Evolutionary conservation across 2,113 vertebrate genomes (phyloP).

Genomic region (Phycodurus eques): DNA sequence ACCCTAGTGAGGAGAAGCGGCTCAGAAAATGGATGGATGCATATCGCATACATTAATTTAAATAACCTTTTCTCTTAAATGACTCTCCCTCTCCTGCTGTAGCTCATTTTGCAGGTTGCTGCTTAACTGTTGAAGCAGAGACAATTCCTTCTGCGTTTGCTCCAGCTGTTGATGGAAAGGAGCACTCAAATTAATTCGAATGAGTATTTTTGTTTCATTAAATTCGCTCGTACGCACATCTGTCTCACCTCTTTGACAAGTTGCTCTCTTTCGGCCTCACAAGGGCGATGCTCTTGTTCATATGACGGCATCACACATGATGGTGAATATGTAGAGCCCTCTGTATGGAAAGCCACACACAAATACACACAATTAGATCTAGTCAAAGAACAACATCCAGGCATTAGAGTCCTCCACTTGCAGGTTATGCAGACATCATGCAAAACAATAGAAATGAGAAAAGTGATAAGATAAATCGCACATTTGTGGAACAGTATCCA

Average conservation of each 20-base stretch:
- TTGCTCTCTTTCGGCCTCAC: constrained; percentile 72
- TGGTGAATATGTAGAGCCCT: constrained; percentile 2
- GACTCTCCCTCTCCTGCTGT: constrained; percentile 77
- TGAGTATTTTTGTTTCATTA: neutral
- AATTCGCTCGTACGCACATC: neutral
- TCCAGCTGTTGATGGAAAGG: constrained; percentile 71
- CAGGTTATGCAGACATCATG: neutral
- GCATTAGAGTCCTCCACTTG: neutral
- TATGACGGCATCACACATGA: neutral
- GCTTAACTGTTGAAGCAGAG: constrained; percentile 83
- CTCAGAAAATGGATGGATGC: no score
- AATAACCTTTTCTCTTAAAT: constrained; percentile 62
- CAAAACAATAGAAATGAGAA: no score
- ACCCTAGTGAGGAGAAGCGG: no score
- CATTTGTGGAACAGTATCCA: no score
- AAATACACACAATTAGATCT: neutral
- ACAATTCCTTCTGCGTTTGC: constrained; percentile 82
- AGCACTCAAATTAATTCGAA: neutral
- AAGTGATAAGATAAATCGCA: no score
- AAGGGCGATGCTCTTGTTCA: constrained; percentile 8
- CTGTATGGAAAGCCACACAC: neutral
- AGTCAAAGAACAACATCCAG: neutral
- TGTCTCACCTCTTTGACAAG: constrained; percentile 84
- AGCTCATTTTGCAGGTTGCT: constrained; percentile 81
- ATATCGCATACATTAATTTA: neutral